Evolutionary conservation across 2,113 vertebrate genomes (phyloP).

Genomic region (Tychaedon coryphoeus): DNA sequence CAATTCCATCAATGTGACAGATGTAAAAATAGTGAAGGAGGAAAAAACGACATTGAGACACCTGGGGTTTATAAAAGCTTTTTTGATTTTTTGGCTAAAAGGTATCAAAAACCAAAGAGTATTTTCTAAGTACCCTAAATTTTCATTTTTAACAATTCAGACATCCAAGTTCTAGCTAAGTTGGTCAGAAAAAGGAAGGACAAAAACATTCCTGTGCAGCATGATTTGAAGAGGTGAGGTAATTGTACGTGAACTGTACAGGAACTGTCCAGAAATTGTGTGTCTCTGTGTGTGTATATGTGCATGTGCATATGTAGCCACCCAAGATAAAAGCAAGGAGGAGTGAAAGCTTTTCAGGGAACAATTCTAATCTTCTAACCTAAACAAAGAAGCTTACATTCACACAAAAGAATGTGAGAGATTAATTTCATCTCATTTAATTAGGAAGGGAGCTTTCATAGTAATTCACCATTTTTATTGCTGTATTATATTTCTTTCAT

Average conservation of each 20-base stretch:
- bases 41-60: neutral
- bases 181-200: neutral
- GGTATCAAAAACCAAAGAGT: neutral
- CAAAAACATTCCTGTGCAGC: neutral
- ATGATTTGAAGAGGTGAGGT: neutral
- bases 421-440: neutral
- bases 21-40: neutral
- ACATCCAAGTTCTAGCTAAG: neutral
- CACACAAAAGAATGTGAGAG: neutral
- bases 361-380: neutral
- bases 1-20: neutral
- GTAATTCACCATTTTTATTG: neutral
- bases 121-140: neutral
- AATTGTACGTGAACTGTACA: neutral
- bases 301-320: neutral
- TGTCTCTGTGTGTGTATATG: accelerated
- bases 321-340: neutral
- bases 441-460: neutral
- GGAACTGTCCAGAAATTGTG: neutral
- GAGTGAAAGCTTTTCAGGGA: neutral
- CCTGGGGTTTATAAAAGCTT: neutral
- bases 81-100: neutral
- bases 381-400: neutral
- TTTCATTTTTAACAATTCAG: neutral
- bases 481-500: neutral